Evolutionary conservation across 2,888 invertebrate species (phyloP).

Genomic region (Phlogophora meticulosa): DNA sequence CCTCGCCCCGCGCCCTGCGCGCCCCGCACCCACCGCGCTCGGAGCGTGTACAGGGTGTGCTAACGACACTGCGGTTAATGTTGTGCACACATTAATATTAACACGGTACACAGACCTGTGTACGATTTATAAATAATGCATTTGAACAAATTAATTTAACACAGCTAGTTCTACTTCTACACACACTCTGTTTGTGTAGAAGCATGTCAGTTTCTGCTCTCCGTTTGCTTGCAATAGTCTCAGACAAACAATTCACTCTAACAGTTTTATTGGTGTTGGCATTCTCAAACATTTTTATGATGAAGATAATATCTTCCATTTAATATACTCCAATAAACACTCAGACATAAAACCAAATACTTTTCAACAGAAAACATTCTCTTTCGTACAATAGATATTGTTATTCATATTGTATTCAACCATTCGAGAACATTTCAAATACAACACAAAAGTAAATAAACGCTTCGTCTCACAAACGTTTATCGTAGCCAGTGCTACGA

Average conservation of each 20-base stretch:
- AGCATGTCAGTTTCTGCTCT: not conserved
- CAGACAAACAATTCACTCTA: constrained; percentile 5
- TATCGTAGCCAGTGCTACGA: constrained; percentile 42
- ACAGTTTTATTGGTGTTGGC: constrained; percentile 9
- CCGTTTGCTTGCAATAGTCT: not conserved
- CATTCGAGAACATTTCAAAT: constrained; percentile 46
- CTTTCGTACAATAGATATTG: constrained; percentile 47
- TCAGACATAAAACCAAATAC: constrained; percentile 51
- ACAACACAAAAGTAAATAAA: constrained; percentile 53
- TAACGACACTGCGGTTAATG: constrained; percentile 61
- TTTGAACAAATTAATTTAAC: constrained; percentile 38
- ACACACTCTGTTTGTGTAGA: constrained; percentile 10
- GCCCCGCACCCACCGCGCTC: not conserved
- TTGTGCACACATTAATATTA: constrained; percentile 62
- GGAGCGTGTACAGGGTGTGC: constrained; percentile 38
- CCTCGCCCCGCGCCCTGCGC: not conserved
- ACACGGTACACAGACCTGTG: constrained; percentile 39
- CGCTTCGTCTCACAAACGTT: constrained; percentile 38
- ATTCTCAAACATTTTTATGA: constrained; percentile 29
- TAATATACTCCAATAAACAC: constrained; percentile 42
- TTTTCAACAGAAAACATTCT: constrained; percentile 44
- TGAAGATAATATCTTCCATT: constrained; percentile 30
- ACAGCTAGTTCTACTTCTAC: constrained; percentile 8
- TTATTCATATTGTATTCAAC: constrained; percentile 55
- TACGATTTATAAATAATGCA: constrained; percentile 49